These are phyloP conservation scores for Philypnodon macrostomus DNA, from an alignment of 2,797 vertebrate genomes.

Conservation along the genomic window DNA sequence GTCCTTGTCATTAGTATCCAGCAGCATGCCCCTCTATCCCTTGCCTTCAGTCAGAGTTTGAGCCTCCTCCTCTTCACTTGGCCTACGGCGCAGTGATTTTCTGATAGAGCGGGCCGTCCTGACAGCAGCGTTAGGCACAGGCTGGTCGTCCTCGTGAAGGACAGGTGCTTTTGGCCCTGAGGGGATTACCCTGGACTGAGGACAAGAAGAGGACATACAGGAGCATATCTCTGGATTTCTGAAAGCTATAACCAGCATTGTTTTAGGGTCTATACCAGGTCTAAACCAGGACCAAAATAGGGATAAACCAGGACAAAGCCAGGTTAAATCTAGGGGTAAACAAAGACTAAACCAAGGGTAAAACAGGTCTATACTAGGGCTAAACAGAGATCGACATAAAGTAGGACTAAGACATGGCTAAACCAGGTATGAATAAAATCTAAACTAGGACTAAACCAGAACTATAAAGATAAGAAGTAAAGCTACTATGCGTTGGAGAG, in stretches of 20 bases:
- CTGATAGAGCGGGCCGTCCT: constrained; percentile 26
- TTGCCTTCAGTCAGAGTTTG: constrained; percentile 25
- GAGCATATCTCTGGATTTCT: constrained; percentile 29
- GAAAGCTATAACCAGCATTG: constrained; percentile 22
- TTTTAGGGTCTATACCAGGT: too few species aligned
- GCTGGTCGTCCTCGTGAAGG: constrained; percentile 52
- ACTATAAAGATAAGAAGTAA: too few species aligned
- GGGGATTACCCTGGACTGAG: constrained; percentile 26
- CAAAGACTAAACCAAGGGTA: too few species aligned
- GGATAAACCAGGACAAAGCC: too few species aligned
- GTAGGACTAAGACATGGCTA: too few species aligned
- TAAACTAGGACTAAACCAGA: too few species aligned
- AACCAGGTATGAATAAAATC: too few species aligned
- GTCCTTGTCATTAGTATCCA: constrained; percentile 18
- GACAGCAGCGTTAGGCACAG: constrained; percentile 47
- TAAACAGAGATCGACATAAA: too few species aligned
- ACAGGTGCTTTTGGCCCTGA: constrained; percentile 36
- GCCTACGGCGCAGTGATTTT: constrained; percentile 42
- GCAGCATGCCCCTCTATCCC: not conserved
- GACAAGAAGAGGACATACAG: constrained; percentile 33
- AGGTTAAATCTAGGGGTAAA: too few species aligned
- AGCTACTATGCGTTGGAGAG: too few species aligned
- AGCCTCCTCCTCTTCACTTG: constrained; percentile 26
- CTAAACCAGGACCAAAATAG: too few species aligned
- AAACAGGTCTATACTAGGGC: too few species aligned